phyloP scores from a whole-genome alignment of 1,140 invertebrate genomes.

The Brachionus rotundiformis region DNA sequence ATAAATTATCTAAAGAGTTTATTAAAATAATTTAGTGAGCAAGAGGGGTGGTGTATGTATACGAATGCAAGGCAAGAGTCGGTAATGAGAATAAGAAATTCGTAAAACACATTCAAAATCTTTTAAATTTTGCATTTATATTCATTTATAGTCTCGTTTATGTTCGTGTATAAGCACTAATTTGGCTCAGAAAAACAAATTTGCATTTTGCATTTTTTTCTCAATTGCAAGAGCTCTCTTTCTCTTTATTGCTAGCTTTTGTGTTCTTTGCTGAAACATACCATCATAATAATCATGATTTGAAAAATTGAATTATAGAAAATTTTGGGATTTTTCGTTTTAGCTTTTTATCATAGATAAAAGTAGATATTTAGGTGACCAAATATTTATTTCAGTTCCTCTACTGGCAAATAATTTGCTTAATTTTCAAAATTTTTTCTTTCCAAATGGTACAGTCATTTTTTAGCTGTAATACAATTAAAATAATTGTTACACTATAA shows the following conservation, averaged over 20 bases:
- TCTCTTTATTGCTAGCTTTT: constrained; percentile 2
- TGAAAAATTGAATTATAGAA: constrained; percentile 23
- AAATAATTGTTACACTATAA: background rate
- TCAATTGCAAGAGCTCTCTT: constrained; percentile 8
- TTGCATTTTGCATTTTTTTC: background rate
- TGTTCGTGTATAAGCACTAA: constrained; percentile 1
- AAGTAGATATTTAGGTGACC: background rate
- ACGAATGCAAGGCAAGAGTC: background rate
- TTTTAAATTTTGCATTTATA: background rate
- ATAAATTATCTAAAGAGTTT: constrained; percentile 34
- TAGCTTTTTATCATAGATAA: background rate
- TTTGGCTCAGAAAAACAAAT: background rate
- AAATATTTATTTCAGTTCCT: background rate
- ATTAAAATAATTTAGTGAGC: background rate
- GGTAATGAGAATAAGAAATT: background rate
- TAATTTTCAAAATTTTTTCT: background rate
- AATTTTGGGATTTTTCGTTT: constrained; percentile 1
- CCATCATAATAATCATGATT: constrained; percentile 47
- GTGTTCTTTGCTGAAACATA: constrained; percentile 9
- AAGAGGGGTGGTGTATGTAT: background rate
- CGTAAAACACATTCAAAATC: background rate
- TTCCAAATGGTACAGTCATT: background rate
- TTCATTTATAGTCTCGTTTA: background rate
- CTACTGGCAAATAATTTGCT: too few relatives aligned
- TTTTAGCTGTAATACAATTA: background rate